Percentiles rank a stretch among this genome's conserved stretches.
These are phyloP conservation scores for Amphimallon solstitiale DNA, from an alignment of 2,888 invertebrate species.

Conservation along the genomic window DNA sequence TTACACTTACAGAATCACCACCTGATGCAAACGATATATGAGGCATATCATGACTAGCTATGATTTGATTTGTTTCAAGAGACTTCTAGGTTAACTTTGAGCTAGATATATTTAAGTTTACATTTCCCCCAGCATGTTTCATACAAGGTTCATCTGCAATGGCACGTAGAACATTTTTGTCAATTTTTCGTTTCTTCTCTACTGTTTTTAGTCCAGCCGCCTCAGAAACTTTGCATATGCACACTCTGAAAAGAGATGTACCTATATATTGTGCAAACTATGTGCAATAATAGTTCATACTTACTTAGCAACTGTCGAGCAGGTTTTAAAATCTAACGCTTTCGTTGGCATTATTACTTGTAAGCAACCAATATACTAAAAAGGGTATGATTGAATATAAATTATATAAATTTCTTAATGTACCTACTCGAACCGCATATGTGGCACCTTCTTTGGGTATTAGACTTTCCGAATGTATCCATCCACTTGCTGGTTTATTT, in stretches of 20 bases:
- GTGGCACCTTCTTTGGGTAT: slow-evolving; percentile 89
- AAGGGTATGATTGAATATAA: slow-evolving; percentile 48
- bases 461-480: slow-evolving; percentile 62
- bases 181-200: slow-evolving; percentile 85
- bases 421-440: slow-evolving; percentile 80
- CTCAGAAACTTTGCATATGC: slow-evolving; percentile 94
- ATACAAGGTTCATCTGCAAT: slow-evolving; percentile 88
- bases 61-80: slow-evolving; percentile 81
- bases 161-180: slow-evolving; percentile 83
- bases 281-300: slow-evolving; percentile 54
- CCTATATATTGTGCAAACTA: neutral
- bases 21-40: slow-evolving; percentile 98
- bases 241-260: slow-evolving; percentile 75
- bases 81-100: slow-evolving; percentile 85
- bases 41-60: slow-evolving; percentile 97
- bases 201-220: slow-evolving; percentile 90
- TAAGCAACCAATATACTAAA: slow-evolving; percentile 94
- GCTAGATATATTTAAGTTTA: slow-evolving; percentile 92
- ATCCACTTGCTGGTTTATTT: slow-evolving; percentile 61
- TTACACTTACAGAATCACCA: slow-evolving; percentile 81
- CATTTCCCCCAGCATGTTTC: slow-evolving; percentile 91
- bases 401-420: neutral
- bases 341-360: slow-evolving; percentile 98
- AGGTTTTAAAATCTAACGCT: slow-evolving; percentile 92
- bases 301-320: slow-evolving; percentile 96